These are phyloP conservation scores for Monomorium pharaonis DNA, from an alignment of 1,140 invertebrate species.

Conservation along the genomic window DNA sequence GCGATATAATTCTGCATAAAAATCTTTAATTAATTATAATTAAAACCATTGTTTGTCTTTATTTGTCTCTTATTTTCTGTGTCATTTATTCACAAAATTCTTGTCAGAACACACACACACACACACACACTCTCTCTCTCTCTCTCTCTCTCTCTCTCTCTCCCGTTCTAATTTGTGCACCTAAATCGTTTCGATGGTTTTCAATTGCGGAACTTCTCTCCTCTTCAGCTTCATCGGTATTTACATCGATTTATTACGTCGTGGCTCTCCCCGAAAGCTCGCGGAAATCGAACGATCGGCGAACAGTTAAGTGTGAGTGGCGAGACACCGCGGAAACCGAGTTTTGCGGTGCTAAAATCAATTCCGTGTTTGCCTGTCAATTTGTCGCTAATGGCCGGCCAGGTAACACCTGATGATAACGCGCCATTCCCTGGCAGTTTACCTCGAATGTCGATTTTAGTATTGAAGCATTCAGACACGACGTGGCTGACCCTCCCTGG, in stretches of 20 bases:
- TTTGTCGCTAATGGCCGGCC: conserved; percentile 76
- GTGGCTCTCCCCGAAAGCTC: conserved; percentile 58
- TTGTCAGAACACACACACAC: not conserved
- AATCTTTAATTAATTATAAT: not conserved
- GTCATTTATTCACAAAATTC: not conserved
- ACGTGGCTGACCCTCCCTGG: not conserved
- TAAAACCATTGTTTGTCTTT: not conserved
- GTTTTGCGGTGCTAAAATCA: conserved; percentile 78
- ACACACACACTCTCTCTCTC: not conserved
- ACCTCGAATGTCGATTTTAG: conserved; percentile 74
- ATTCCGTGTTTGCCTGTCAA: conserved; percentile 78
- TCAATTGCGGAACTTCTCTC: conserved; percentile 62
- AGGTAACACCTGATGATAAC: conserved; percentile 77
- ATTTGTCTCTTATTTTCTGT: not conserved
- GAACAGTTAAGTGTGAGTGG: conserved; percentile 73
- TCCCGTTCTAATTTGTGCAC: not conserved
- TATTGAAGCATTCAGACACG: conserved; percentile 67
- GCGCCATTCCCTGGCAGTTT: conserved; percentile 76
- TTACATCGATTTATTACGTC: conserved; percentile 75
- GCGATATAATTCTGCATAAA: not conserved
- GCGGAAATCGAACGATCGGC: conserved; percentile 69
- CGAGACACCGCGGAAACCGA: conserved; percentile 74
- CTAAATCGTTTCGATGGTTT: conserved; percentile 61
- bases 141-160: not conserved
- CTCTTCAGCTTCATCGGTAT: conserved; percentile 56